Evolutionary conservation across 92 coral and sea anemone genomes (phyloP), one percentile per base, ranked within the genome.

Genomic region (Heliopora coerulea): DNA sequence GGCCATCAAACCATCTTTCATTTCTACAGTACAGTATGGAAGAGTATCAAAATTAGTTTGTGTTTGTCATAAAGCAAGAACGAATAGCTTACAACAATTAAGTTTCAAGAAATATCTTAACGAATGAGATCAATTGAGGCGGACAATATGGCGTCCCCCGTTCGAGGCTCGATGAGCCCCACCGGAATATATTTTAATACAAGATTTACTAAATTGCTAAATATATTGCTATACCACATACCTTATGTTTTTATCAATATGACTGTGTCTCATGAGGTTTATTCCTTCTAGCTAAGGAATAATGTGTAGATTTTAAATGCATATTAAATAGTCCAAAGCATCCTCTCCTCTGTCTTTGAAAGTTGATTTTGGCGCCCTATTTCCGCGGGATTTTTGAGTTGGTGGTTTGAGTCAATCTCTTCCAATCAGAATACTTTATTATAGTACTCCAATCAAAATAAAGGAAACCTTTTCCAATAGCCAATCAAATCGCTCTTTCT

Each of bases 311-410:
- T 49, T 50, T 25, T 26, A 44, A 44, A 48, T 44, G 74, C 74
- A 46, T 42, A 49, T 49, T 69, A 17, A 48, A n/a, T 54, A 67
- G 31, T 8, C 42, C 42, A 37, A 37, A 37, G 42, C 42, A 11
- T 11, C 42, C 6, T 37, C 42, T 11, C 11, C 42, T 37, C 11
- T 11, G 42, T 37, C 42, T 37, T 39, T 25, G 5, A 52, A 41
- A 32, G 60, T 69, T 69, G 76, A 69, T 69, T 69, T 69, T 69
- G 76, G 76, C 76, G 76, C 76, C 54, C 18, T 69, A 69, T 69
- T 69, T 69, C 76, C 76, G 76, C 76, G 76, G 76, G 28, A 28
- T 50, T 25, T 69, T 52, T 52, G 26, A 46, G 29, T 69, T 69
- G 62, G 76, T 39, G 60, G 74, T 69, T 69, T 21, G 31, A 14